Evolutionary conservation across 1,140 invertebrate species (phyloP).

Genomic region (Drosophila bocki): DNA sequence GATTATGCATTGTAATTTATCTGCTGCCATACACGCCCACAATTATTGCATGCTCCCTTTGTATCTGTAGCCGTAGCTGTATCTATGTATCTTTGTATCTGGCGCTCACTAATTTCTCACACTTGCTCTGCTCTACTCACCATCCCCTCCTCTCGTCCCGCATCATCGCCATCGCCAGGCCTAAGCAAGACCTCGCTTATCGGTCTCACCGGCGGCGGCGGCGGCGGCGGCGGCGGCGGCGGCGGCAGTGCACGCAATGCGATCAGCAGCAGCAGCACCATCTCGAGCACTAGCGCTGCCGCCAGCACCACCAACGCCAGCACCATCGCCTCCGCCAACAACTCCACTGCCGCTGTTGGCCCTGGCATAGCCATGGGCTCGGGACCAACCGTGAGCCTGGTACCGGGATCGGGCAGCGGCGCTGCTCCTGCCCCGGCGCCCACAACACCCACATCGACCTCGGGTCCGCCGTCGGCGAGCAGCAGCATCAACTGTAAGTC

Average conservation of each 20-base stretch:
- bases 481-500: conserved; percentile 89
- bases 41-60: conserved; percentile 64
- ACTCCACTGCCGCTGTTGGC: conserved; percentile 9
- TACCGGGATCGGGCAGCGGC: conserved; percentile 18
- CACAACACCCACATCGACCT: conserved; percentile 87
- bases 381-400: conserved; percentile 72
- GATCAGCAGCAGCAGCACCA: conserved; percentile 32
- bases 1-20: conserved; percentile 67
- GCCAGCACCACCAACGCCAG: not conserved
- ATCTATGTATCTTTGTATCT: conserved; percentile 26
- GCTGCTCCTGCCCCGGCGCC: conserved; percentile 86
- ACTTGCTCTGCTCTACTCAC: conserved; percentile 53
- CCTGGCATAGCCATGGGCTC: not conserved
- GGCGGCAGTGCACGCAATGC: conserved; percentile 85
- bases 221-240: conserved; percentile 86
- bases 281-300: not conserved
- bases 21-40: conserved; percentile 63
- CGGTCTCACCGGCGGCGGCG: conserved; percentile 88
- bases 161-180: conserved; percentile 86
- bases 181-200: conserved; percentile 92
- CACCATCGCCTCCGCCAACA: not conserved
- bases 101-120: conserved; percentile 72
- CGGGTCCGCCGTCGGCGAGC: conserved; percentile 89
- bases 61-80: conserved; percentile 12
- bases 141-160: not conserved